Evolutionary conservation across 2,888 invertebrate genomes (phyloP).

Genomic region (Trachelus stipa): DNA sequence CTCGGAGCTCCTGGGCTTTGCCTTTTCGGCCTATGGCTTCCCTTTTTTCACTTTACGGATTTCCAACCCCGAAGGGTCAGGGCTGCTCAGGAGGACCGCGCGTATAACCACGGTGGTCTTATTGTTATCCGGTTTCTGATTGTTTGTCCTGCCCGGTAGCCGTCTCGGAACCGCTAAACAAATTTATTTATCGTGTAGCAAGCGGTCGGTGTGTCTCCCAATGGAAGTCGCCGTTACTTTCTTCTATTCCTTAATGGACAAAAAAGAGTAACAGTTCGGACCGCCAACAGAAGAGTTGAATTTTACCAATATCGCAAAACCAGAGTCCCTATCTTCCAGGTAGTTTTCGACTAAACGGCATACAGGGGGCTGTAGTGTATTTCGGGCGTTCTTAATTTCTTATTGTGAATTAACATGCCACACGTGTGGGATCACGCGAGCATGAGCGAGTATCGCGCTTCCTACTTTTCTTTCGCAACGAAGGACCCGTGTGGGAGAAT

Average conservation of each 20-base stretch:
- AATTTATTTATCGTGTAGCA: slow-evolving; percentile 27
- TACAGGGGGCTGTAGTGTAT: background rate
- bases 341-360: background rate
- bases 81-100: background rate
- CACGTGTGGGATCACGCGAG: slow-evolving; percentile 50
- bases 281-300: background rate
- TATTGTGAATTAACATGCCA: slow-evolving; percentile 61
- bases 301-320: background rate
- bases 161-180: slow-evolving; percentile 40
- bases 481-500: slow-evolving; percentile 57
- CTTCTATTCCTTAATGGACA: background rate
- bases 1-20: slow-evolving; percentile 47
- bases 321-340: background rate
- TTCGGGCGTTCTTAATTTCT: slow-evolving; percentile 51
- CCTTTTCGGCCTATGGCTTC: slow-evolving; percentile 11
- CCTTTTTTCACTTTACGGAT: slow-evolving; percentile 6
- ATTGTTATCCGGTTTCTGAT: slow-evolving; percentile 11
- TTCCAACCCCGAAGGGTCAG: slow-evolving; percentile 5
- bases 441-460: slow-evolving; percentile 45
- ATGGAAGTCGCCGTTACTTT: background rate
- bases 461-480: slow-evolving; percentile 44
- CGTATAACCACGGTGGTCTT: background rate
- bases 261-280: background rate
- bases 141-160: slow-evolving; percentile 55
- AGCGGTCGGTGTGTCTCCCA: slow-evolving; percentile 2